phyloP scores from a whole-genome alignment of 1,140 invertebrate species.

The Bradynema listronoti region DNA sequence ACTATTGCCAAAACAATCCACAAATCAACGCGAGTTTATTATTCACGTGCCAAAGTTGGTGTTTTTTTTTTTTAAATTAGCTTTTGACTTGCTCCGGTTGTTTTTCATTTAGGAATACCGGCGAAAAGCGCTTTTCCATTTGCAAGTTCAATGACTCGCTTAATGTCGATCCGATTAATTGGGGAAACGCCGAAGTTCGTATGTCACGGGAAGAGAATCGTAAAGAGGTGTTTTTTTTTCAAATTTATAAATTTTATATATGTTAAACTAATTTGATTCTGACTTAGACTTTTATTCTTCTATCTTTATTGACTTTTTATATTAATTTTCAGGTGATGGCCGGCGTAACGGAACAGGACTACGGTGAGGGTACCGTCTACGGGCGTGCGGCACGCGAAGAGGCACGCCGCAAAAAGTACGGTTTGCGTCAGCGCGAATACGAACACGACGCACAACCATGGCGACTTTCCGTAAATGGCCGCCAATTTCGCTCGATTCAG shows the following conservation, averaged over 20 bases:
- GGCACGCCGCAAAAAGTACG: constrained; percentile 53
- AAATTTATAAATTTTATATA: constrained; percentile 1
- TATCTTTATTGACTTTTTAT: no score
- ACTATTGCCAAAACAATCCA: no score
- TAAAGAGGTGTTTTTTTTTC: constrained; percentile 12
- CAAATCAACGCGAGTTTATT: no score
- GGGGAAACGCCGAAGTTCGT: constrained; percentile 26
- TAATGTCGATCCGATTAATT: constrained; percentile 42
- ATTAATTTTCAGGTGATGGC: constrained; percentile 19
- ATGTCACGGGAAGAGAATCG: constrained; percentile 53
- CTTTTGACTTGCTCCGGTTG: neutral
- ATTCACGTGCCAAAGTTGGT: constrained; percentile 6
- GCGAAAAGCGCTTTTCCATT: constrained; percentile 38
- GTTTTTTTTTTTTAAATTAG: neutral
- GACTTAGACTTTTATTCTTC: no score
- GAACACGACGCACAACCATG: constrained; percentile 52
- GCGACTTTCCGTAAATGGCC: constrained; percentile 31
- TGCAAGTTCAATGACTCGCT: constrained; percentile 52
- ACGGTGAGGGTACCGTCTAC: constrained; percentile 52
- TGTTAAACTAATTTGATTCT: no score
- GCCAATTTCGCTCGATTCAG: constrained; percentile 48
- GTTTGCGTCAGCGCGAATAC: constrained; percentile 41
- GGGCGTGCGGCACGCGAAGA: constrained; percentile 54
- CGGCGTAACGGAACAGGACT: constrained; percentile 43
- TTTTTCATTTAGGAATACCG: constrained; percentile 21